Conservation (phyloP, 2,113 vertebrate species). For the Anarhynchus alexandrinus region DNA sequence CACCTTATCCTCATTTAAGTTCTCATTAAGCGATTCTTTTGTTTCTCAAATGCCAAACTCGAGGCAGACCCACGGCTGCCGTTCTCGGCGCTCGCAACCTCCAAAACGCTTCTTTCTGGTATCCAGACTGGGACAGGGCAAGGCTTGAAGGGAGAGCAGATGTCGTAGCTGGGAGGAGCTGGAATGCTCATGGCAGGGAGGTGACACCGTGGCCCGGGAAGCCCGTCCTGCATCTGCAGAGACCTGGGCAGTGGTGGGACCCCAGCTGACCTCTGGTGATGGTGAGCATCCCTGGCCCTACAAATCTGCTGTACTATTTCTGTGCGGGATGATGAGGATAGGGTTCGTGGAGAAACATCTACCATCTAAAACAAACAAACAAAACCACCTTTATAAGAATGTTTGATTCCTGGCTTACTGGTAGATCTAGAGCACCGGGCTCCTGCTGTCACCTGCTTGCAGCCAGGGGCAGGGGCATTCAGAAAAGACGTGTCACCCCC, state of each 20-base stretch:
- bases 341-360: background rate
- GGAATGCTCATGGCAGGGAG: background rate
- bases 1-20: background rate
- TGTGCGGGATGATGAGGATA: fast-evolving
- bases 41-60: background rate
- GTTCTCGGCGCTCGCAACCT: background rate
- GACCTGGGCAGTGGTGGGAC: background rate
- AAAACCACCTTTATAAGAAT: background rate
- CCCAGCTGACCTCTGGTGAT: background rate
- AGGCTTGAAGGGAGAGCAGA: background rate
- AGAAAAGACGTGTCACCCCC: background rate
- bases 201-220: background rate
- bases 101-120: background rate
- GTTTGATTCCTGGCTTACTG: background rate
- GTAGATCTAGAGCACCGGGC: background rate
- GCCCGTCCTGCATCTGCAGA: background rate
- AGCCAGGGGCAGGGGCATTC: background rate
- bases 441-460: background rate
- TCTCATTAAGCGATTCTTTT: background rate
- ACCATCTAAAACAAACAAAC: background rate
- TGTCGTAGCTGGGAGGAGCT: background rate
- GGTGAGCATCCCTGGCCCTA: background rate
- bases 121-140: background rate
- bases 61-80: background rate
- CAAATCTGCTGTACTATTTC: background rate